Percentiles rank a stretch among this genome's conserved stretches.
phyloP scores from a whole-genome alignment of 1,140 invertebrate genomes.

The Melipona quadrifasciata region DNA sequence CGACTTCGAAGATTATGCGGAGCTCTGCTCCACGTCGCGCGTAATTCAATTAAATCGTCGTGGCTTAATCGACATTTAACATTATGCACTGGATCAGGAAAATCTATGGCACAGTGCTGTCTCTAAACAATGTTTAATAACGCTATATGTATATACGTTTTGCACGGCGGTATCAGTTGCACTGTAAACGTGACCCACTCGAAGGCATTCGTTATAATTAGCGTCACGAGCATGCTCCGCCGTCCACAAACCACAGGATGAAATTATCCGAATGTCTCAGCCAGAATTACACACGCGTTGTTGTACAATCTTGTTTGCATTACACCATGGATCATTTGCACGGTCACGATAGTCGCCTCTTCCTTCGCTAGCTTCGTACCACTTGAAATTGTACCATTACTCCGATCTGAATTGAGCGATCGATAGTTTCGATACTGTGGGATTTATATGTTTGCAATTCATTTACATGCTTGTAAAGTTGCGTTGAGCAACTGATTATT shows the following conservation, averaged over 20 bases:
- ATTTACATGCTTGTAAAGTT: too few species aligned
- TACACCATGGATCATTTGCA: constrained; percentile 14
- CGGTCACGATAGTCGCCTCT: too few species aligned
- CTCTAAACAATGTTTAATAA: constrained; percentile 60
- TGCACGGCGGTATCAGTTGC: constrained; percentile 37
- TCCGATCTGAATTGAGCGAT: background rate
- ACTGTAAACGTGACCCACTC: constrained; percentile 58
- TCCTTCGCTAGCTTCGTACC: background rate
- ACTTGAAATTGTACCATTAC: too few species aligned
- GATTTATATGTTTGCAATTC: too few species aligned
- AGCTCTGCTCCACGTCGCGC: too few species aligned
- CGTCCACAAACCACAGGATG: constrained; percentile 59
- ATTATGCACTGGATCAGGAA: constrained; percentile 20
- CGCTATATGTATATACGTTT: constrained; percentile 20
- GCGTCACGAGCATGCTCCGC: constrained; percentile 62
- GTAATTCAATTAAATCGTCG: constrained; percentile 30
- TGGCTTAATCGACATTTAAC: constrained; percentile 37
- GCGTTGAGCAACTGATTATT: too few species aligned
- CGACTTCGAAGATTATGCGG: too few species aligned
- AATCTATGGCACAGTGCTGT: constrained; percentile 39
- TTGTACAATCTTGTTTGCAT: constrained; percentile 43
- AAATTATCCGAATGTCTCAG: constrained; percentile 66
- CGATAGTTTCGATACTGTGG: background rate
- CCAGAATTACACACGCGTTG: constrained; percentile 58
- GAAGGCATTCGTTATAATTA: constrained; percentile 72